Percentiles rank a stretch among this genome's conserved stretches.
Evolutionary conservation across 2,888 invertebrate species (phyloP).

Genomic region (Andrena hattorfiana): DNA sequence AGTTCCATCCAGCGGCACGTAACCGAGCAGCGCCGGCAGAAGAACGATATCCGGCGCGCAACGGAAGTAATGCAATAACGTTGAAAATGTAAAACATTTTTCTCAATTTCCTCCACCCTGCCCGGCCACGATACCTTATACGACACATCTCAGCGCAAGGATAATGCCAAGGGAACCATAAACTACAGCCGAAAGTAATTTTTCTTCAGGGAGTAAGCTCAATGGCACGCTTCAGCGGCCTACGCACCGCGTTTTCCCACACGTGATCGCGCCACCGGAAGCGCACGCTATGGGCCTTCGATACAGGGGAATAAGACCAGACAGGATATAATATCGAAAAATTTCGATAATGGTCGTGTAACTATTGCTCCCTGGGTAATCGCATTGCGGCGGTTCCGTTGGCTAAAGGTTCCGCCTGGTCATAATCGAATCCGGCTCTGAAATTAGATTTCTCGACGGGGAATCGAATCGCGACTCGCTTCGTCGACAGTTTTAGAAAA

Average conservation of each 20-base stretch:
- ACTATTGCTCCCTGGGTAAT: conserved; percentile 42
- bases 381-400: conserved; percentile 43
- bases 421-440: conserved; percentile 52
- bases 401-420: conserved; percentile 29
- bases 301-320: background rate
- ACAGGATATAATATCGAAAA: conserved; percentile 18
- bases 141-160: conserved; percentile 13
- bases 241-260: background rate
- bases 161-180: conserved; percentile 20
- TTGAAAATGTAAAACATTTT: conserved; percentile 54
- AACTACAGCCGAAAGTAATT: conserved; percentile 33
- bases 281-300: background rate
- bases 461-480: conserved; percentile 36
- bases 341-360: conserved; percentile 34
- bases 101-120: conserved; percentile 46
- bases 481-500: conserved; percentile 6
- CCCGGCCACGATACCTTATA: background rate
- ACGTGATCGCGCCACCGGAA: background rate
- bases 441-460: conserved; percentile 56
- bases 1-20: conserved; percentile 9
- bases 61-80: conserved; percentile 43
- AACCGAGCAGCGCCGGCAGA: background rate
- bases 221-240: background rate
- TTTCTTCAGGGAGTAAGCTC: conserved; percentile 27
- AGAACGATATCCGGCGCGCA: conserved; percentile 2